Conservation (phyloP, 1,140 invertebrate species). For the Papilio machaon region DNA sequence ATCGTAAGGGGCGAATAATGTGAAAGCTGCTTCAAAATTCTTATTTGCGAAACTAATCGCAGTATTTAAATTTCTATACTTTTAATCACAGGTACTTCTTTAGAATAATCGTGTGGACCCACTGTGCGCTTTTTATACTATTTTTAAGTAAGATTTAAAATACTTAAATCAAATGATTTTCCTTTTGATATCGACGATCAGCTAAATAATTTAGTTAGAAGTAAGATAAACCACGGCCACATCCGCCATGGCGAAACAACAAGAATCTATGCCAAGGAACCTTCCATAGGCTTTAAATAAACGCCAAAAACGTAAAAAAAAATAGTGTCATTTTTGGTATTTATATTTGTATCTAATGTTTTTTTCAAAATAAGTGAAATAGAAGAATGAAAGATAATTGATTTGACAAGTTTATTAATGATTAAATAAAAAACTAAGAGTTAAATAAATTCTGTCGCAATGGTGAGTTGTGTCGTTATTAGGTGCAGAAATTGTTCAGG, state of each 20-base stretch:
- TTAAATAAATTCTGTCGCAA: conserved; percentile 33
- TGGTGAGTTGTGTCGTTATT: conserved; percentile 63
- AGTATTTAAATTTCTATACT: too few relatives aligned
- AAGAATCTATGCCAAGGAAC: not conserved
- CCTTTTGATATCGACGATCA: too few relatives aligned
- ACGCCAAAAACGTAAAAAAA: not conserved
- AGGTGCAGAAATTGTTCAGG: conserved; percentile 64
- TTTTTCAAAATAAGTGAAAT: not conserved
- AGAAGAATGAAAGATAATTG: not conserved
- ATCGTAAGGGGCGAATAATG: too few relatives aligned
- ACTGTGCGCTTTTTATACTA: too few relatives aligned
- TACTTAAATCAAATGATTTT: too few relatives aligned
- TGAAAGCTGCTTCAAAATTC: too few relatives aligned
- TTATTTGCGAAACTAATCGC: too few relatives aligned
- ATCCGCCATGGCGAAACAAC: not conserved
- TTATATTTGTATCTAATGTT: not conserved
- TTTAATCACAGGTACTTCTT: too few relatives aligned
- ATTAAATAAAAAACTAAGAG: not conserved
- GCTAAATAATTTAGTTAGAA: not conserved
- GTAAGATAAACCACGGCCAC: not conserved
- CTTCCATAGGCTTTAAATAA: not conserved
- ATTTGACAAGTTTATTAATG: not conserved
- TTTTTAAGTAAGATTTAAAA: too few relatives aligned
- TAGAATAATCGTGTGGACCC: too few relatives aligned
- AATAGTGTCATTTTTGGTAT: not conserved